Evolutionary conservation across 2,888 invertebrate species (phyloP).

Genomic region (Dynastes hyllus): DNA sequence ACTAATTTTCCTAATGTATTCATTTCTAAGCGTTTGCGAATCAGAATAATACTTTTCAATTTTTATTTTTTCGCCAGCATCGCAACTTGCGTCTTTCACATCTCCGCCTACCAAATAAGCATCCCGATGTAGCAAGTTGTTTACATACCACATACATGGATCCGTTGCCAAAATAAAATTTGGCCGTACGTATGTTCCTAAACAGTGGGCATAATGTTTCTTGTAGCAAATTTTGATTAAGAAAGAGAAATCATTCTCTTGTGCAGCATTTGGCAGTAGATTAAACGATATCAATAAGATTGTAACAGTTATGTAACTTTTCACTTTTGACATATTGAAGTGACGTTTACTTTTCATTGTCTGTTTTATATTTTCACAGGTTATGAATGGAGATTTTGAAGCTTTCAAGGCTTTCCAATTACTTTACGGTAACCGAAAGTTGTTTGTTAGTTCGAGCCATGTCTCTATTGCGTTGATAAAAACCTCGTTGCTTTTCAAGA

Average conservation of each 20-base stretch:
- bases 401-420: too few relatives aligned
- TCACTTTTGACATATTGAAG: conserved; percentile 14
- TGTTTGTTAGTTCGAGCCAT: too few relatives aligned
- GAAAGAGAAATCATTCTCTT: conserved; percentile 1
- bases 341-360: conserved; percentile 10
- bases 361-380: too few relatives aligned
- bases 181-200: conserved; percentile 25
- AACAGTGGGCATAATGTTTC: neutral
- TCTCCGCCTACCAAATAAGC: conserved; percentile 26
- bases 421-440: too few relatives aligned
- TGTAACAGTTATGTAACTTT: neutral
- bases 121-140: neutral
- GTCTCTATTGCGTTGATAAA: too few relatives aligned
- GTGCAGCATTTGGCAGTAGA: neutral
- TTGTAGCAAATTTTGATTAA: conserved; percentile 27
- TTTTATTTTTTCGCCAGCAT: neutral
- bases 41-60: conserved; percentile 12
- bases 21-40: neutral
- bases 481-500: too few relatives aligned
- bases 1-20: conserved; percentile 21
- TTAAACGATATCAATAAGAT: conserved; percentile 4
- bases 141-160: conserved; percentile 17
- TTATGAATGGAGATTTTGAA: too few relatives aligned
- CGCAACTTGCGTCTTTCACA: neutral
- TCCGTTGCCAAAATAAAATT: conserved; percentile 17